phyloP scores from a whole-genome alignment of 2,888 invertebrate genomes.

The Ophion obscuratus region DNA sequence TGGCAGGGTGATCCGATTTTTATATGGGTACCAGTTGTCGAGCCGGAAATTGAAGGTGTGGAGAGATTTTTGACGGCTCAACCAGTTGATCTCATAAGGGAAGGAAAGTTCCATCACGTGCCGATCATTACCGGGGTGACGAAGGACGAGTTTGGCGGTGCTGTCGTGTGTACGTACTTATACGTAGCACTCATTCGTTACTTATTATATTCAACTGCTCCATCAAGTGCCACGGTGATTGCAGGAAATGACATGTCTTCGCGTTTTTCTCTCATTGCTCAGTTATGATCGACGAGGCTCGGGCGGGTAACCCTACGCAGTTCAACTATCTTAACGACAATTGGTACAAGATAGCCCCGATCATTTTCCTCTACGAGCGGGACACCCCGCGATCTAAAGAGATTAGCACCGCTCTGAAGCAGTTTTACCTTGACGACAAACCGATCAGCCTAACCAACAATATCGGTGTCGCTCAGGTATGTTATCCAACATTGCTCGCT shows the following conservation, averaged over 20 bases:
- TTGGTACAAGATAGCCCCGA: constrained; percentile 87
- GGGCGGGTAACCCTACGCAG: constrained; percentile 83
- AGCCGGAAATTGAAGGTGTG: constrained; percentile 87
- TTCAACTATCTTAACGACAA: constrained; percentile 86
- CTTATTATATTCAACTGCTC: neutral
- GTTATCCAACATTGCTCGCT: neutral
- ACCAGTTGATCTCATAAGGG: constrained; percentile 86
- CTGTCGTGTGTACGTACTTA: constrained; percentile 86
- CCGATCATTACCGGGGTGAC: constrained; percentile 89
- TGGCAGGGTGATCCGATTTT: constrained; percentile 85
- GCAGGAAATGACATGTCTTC: neutral
- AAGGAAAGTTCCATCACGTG: constrained; percentile 86
- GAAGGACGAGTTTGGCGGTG: constrained; percentile 88
- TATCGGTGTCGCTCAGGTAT: constrained; percentile 82
- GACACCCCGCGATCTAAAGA: constrained; percentile 84
- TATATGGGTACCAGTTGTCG: constrained; percentile 88
- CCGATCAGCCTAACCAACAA: constrained; percentile 82
- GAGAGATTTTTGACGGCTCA: constrained; percentile 87
- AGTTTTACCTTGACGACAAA: constrained; percentile 84
- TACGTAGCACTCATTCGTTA: neutral
- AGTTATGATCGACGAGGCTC: constrained; percentile 59
- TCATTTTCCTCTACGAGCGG: constrained; percentile 87
- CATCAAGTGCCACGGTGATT: neutral
- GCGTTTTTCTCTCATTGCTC: neutral
- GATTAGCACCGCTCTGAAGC: constrained; percentile 85